phyloP scores from a whole-genome alignment of 2,113 vertebrate genomes.

The Sphaerodactylus townsendi region DNA sequence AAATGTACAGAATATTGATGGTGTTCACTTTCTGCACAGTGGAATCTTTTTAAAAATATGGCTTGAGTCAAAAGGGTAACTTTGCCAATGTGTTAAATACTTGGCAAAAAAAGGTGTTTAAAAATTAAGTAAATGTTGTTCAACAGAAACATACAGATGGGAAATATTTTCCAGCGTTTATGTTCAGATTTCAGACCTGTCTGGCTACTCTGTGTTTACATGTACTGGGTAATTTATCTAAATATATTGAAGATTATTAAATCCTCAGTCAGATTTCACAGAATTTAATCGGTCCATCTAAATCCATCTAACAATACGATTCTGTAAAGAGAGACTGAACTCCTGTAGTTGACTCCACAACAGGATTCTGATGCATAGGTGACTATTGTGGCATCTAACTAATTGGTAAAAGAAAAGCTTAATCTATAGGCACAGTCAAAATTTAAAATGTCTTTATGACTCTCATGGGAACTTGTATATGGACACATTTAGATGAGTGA shows the following conservation, averaged over 20 bases:
- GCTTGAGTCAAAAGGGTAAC: constrained; percentile 44
- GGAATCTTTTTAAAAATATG: constrained; percentile 28
- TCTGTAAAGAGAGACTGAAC: background rate
- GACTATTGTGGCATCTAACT: background rate
- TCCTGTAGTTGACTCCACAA: background rate
- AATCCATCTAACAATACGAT: background rate
- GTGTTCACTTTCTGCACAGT: constrained; percentile 31
- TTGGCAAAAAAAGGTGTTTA: constrained; percentile 57
- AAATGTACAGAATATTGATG: constrained; percentile 24
- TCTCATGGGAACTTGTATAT: background rate
- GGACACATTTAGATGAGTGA: background rate
- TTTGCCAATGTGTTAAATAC: constrained; percentile 62
- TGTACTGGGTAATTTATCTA: constrained; percentile 70
- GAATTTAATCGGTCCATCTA: constrained; percentile 31
- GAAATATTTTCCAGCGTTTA: constrained; percentile 75
- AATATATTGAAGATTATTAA: constrained; percentile 70
- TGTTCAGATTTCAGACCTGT: constrained; percentile 74
- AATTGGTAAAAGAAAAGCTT: background rate
- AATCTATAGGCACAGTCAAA: background rate
- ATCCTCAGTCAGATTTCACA: constrained; percentile 58
- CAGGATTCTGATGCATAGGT: background rate
- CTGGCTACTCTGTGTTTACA: constrained; percentile 72
- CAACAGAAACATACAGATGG: constrained; percentile 66
- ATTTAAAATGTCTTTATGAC: background rate
- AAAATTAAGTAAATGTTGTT: constrained; percentile 70